Conservation (phyloP, 92 coral and sea anemone species). For the Bergia sp. region DNA sequence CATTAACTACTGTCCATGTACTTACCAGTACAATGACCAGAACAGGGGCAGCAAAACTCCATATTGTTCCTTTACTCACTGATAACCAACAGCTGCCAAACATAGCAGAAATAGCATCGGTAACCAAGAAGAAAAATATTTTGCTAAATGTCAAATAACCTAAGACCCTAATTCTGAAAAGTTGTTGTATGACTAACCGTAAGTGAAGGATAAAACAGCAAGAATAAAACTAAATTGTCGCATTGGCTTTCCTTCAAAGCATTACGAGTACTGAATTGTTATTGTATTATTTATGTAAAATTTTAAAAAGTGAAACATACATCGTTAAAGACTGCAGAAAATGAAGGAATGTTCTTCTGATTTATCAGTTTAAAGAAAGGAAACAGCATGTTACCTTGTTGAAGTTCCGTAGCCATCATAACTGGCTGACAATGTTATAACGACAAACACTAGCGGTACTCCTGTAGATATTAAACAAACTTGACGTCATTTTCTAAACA, state of each 20-base stretch:
- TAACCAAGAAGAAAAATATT: neutral
- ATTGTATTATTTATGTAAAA: too few relatives aligned
- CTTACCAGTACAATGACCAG: constrained; percentile 83
- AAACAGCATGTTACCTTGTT: constrained; percentile 57
- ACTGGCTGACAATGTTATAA: constrained; percentile 89
- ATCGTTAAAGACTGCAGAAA: neutral
- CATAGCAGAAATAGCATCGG: neutral
- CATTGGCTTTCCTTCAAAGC: too few relatives aligned
- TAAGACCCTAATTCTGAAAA: too few relatives aligned
- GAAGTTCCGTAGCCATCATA: constrained; percentile 93
- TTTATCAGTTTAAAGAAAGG: neutral
- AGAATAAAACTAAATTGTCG: too few relatives aligned
- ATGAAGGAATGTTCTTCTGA: neutral
- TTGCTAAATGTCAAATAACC: too few relatives aligned
- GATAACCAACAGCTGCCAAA: constrained; percentile 91
- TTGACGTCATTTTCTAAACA: neutral
- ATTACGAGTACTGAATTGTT: too few relatives aligned
- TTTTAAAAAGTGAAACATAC: neutral
- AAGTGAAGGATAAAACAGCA: too few relatives aligned
- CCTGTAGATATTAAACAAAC: constrained; percentile 49
- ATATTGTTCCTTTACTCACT: constrained; percentile 85
- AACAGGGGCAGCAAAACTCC: constrained; percentile 96
- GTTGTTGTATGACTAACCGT: too few relatives aligned
- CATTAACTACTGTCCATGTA: neutral
- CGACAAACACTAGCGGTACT: constrained; percentile 86